Conservation (phyloP, 2,888 invertebrate species). For the Eupithecia vulgata region DNA sequence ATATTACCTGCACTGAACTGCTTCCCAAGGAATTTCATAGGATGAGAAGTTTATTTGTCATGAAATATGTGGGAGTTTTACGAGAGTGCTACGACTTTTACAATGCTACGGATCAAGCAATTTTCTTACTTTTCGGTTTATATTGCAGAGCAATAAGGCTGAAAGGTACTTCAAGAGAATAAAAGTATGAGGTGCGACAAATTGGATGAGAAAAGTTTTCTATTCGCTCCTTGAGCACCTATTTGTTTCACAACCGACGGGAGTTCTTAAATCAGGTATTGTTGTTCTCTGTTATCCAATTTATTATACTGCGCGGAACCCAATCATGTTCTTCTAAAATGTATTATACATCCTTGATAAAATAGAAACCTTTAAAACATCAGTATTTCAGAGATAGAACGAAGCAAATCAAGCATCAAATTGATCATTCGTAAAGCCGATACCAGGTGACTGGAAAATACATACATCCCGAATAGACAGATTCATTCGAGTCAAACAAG, state of each 20-base stretch:
- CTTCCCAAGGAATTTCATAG: slow-evolving; percentile 77
- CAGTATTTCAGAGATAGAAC: slow-evolving; percentile 42
- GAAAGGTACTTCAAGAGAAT: slow-evolving; percentile 66
- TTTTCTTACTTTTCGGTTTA: slow-evolving; percentile 72
- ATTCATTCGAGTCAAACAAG: slow-evolving; percentile 44
- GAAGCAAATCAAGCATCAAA: slow-evolving; percentile 40
- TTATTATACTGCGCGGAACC: slow-evolving; percentile 14
- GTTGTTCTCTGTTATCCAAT: slow-evolving; percentile 21
- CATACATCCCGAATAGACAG: slow-evolving; percentile 40
- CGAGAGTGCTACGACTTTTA: slow-evolving; percentile 75
- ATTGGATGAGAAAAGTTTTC: slow-evolving; percentile 78
- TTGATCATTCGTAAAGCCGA: slow-evolving; percentile 41
- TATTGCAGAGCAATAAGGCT: slow-evolving; percentile 73
- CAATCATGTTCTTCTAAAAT: slow-evolving; percentile 10
- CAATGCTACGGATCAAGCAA: slow-evolving; percentile 78
- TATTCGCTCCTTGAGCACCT: slow-evolving; percentile 60
- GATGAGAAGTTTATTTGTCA: slow-evolving; percentile 83
- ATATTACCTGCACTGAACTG: slow-evolving; percentile 83
- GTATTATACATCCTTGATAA: slow-evolving; percentile 11
- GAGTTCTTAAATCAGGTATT: slow-evolving; percentile 50
- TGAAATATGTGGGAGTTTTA: slow-evolving; percentile 83
- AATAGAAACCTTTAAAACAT: slow-evolving; percentile 20
- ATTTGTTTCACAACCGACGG: slow-evolving; percentile 56
- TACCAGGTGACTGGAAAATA: slow-evolving; percentile 38
- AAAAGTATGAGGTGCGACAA: slow-evolving; percentile 78